A percentile compares a stretch with the other conserved stretches of the same genome.
Evolutionary conservation across 1,140 invertebrate species (phyloP).

Genomic region (Drosophila subobscura): DNA sequence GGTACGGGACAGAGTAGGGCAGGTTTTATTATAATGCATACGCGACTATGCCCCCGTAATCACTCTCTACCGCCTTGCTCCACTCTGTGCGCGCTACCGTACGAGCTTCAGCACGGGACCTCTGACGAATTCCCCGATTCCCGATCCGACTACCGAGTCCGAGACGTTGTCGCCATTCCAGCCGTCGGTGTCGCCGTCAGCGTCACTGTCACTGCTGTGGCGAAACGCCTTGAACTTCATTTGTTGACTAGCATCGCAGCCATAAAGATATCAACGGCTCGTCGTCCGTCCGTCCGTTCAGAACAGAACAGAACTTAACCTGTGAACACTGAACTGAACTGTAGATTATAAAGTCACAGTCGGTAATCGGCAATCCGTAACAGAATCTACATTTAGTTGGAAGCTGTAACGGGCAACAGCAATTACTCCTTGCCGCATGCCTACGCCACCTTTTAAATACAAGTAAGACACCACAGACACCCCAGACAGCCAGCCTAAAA

Average conservation of each 20-base stretch:
- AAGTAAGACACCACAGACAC: conserved; percentile 49
- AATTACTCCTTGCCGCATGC: conserved; percentile 55
- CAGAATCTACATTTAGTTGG: conserved; percentile 8
- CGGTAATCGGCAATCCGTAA: conserved; percentile 9
- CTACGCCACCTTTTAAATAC: conserved; percentile 70
- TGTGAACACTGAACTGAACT: conserved; percentile 9
- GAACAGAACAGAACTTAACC: no score
- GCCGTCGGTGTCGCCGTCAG: background rate
- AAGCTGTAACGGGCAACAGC: background rate
- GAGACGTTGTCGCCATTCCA: conserved; percentile 10
- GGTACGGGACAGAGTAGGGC: background rate
- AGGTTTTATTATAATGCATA: conserved; percentile 58
- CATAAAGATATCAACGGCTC: conserved; percentile 68
- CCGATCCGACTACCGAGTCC: conserved; percentile 36
- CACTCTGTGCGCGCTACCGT: background rate
- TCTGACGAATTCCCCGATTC: conserved; percentile 37
- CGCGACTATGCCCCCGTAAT: conserved; percentile 32
- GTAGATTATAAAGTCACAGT: conserved; percentile 41
- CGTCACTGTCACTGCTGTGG: conserved; percentile 15
- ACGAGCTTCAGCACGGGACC: conserved; percentile 40
- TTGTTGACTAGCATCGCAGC: conserved; percentile 65
- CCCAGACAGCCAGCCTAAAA: conserved; percentile 2
- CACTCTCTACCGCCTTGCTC: background rate
- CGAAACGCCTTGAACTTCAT: conserved; percentile 75
- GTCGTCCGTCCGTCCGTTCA: conserved; percentile 21